phyloP scores from a whole-genome alignment of 2,888 invertebrate genomes.

The Gisinianus flammeolus region DNA sequence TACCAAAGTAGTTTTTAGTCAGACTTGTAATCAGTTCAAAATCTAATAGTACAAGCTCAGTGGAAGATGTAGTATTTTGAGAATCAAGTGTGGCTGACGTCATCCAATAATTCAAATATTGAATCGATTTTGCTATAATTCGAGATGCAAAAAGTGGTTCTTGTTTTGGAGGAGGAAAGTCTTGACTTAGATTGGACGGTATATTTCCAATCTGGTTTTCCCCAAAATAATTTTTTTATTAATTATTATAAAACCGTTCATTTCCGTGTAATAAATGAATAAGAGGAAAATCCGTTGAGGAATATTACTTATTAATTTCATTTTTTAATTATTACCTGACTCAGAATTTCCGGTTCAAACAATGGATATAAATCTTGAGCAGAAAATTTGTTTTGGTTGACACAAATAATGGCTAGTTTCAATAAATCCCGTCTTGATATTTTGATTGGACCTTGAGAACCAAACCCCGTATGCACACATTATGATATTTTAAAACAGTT shows the following conservation, averaged over 20 bases:
- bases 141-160: conserved; percentile 7
- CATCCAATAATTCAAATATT: conserved; percentile 35
- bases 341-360: conserved; percentile 18
- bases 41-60: conserved; percentile 31
- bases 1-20: conserved; percentile 34
- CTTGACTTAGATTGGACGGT: background rate
- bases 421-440: conserved; percentile 20
- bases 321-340: no score
- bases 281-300: no score
- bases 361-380: conserved; percentile 19
- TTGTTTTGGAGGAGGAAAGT: background rate
- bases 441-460: conserved; percentile 21
- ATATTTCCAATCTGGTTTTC: background rate
- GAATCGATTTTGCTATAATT: conserved; percentile 27
- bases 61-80: background rate
- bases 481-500: no score
- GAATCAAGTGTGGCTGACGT: conserved; percentile 24
- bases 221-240: no score
- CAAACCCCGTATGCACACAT: background rate
- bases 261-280: no score
- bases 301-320: no score
- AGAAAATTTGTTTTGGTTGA: conserved; percentile 29
- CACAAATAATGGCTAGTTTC: conserved; percentile 29
- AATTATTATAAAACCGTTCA: no score
- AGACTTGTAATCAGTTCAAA: conserved; percentile 31